These are phyloP conservation scores for Spea bombifrons DNA, from an alignment of 2,113 vertebrate genomes.

Conservation along the genomic window DNA sequence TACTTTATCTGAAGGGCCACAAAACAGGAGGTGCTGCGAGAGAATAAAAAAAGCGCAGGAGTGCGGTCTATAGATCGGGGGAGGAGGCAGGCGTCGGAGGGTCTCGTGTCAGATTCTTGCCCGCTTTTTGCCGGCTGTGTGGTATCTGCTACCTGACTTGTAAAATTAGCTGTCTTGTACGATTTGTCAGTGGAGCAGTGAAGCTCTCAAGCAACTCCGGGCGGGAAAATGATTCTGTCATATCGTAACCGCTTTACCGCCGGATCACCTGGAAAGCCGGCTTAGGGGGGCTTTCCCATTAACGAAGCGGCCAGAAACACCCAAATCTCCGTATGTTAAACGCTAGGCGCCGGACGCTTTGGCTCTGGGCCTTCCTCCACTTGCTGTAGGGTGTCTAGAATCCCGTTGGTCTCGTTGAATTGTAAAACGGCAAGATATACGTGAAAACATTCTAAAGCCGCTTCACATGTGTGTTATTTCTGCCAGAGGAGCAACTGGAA, in stretches of 20 bases:
- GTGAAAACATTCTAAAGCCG: too few species aligned
- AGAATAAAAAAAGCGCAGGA: constrained; percentile 48
- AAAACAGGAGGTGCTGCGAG: constrained; percentile 68
- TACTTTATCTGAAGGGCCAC: constrained; percentile 63
- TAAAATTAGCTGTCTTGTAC: constrained; percentile 47
- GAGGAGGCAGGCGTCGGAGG: constrained; percentile 38
- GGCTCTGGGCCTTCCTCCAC: too few species aligned
- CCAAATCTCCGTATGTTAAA: too few species aligned
- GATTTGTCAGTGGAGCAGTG: constrained; percentile 46
- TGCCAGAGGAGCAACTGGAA: too few species aligned
- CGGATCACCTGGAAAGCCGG: constrained; percentile 20
- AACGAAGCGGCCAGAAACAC: too few species aligned
- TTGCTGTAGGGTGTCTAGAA: too few species aligned
- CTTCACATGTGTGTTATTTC: too few species aligned
- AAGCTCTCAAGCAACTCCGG: constrained; percentile 43
- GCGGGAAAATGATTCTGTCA: constrained; percentile 38
- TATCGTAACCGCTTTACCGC: constrained; percentile 32
- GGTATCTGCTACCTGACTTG: constrained; percentile 44
- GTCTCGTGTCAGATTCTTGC: constrained; percentile 38
- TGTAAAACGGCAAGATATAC: too few species aligned
- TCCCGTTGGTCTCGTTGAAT: too few species aligned
- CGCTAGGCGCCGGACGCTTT: too few species aligned
- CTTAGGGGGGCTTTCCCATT: too few species aligned
- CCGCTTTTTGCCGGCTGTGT: constrained; percentile 41
- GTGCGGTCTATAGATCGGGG: constrained; percentile 17